Percentiles rank a stretch among this genome's conserved stretches.
These are phyloP conservation scores for Panagrolaimus sp. DNA, from an alignment of 1,140 invertebrate species.

Conservation along the genomic window DNA sequence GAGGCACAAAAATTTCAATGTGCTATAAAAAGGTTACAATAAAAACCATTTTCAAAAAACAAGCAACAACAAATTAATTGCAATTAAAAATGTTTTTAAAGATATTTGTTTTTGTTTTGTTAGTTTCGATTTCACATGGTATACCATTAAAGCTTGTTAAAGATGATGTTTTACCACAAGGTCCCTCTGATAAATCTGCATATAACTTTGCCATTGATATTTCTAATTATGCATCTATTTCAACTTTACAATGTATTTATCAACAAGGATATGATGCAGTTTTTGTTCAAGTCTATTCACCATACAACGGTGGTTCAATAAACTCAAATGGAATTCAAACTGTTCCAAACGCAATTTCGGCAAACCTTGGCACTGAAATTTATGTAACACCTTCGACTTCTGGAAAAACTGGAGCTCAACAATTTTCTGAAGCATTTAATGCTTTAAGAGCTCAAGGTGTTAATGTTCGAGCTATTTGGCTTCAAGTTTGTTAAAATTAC, in stretches of 20 bases:
- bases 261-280: not conserved
- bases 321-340: not conserved
- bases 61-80: too few species aligned
- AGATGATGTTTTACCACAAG: too few species aligned
- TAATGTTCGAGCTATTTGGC: slow-evolving; percentile 14
- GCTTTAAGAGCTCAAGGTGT: not conserved
- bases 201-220: not conserved
- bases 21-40: too few species aligned
- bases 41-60: too few species aligned
- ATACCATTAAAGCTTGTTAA: too few species aligned
- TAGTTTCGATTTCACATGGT: too few species aligned
- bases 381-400: slow-evolving; percentile 5
- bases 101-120: too few species aligned
- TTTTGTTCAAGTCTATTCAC: not conserved
- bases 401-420: not conserved
- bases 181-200: too few species aligned
- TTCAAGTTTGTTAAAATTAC: too few species aligned
- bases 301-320: not conserved
- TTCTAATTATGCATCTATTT: not conserved
- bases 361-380: slow-evolving; percentile 15
- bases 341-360: not conserved
- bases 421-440: slow-evolving; percentile 4
- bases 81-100: too few species aligned
- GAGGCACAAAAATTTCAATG: too few species aligned
- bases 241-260: not conserved